Evolutionary conservation across 2,797 vertebrate species (phyloP), one percentile per base, ranked within the genome.

Genomic region (Sphenopsis melanotis): DNA sequence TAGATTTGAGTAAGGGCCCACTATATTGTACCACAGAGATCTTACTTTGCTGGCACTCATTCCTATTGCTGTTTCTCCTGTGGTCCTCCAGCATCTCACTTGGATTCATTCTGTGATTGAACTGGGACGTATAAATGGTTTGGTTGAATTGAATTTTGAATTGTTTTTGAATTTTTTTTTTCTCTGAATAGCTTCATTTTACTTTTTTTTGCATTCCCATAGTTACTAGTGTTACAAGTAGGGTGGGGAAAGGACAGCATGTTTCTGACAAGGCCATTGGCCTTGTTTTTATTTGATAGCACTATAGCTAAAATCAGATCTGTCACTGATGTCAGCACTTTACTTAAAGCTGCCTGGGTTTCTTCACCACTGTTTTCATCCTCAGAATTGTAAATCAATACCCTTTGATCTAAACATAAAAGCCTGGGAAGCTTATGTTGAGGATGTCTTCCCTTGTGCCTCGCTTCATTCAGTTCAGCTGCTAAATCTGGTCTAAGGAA

Each of bases 401-500:
- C 42, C 44, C 61, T 88, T 93, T 95, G 72, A 94, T 96, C 89
- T 88, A 52, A 92, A 80, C 68, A 83, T 88, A 90, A 96, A 95
- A 93, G 89, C 41, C 61, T 81, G 53, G 56, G 34, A 94, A 42
- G 87, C 61, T 89, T 94, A 75, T n/a, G 34, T 81, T 81, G 57
- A 63, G n/a, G 55, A n/a, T 84, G 47, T 83, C 57, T 89, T 88
- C 53, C 74, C 46, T 27, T 46, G 53, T 57, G 78, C 57, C 46
- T 77, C 8, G 1, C 34, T 94, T 92, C 57, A 27, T 87, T 92
- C 53, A 52, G 39, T 85, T 83, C 52, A 83, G 9, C 56, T 75
- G 75, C 71, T 94, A 82, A 75, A 82, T 84, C 47, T 85, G 30
- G 36, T 72, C 57, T 39, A 49, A 60, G 57, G n/a, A 88, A 90